Base-by-base conservation (phyloP, 2,888 invertebrate species). In the Parascotia fuliginaria region DNA sequence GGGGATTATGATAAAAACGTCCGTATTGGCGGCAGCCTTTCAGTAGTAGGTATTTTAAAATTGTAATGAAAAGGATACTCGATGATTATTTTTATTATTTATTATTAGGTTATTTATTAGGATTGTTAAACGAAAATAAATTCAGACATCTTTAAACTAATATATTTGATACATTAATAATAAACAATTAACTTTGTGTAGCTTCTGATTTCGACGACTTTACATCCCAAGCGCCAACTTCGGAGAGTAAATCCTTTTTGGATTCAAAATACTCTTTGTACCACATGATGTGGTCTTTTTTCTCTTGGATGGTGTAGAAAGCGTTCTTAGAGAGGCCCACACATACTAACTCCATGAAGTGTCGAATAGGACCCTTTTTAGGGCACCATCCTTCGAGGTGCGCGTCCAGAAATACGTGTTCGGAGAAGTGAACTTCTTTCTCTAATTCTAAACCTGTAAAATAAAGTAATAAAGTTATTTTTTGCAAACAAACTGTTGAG, bases 331-430 rank as follows among this genome's bases (percentile, higher is more conserved):
- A 98, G 0, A 99, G 93, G 3, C 99, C 99, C 0, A 96, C 94
- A 66, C 97, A 96, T 0, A 99, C 98, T 4, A 99, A 92, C 76
- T 99, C 98, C 99, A 99, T 99, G 81, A 98, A 99, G 84, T 99
- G 97, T 5, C 98, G 93, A 60, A 99, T 93, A 0, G 99, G 99
- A 0, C 99, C 99, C 65, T 93, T 95, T 36, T 91, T 93, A 0
- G 99, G 99, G 79, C 99, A 99, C 96, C 98, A 98, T 0, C 93
- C 94, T 70, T 96, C 95, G 11, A 99, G 91, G 77, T 97, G 95
- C 11, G 94, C 92, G 55, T 99, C 98, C 9, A 99, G 89, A 85
- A 99, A 98, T 16, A 99, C 94, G 80, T 99, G 99, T 64, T 99
- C 98, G 0, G 97, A 95, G 83, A 99, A 99, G 65, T 96, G 95